A percentile compares a stretch with the other conserved stretches of the same genome.
These are phyloP conservation scores for Gymnosoma rotundatum DNA, from an alignment of 2,888 invertebrate species.

Conservation along the genomic window DNA sequence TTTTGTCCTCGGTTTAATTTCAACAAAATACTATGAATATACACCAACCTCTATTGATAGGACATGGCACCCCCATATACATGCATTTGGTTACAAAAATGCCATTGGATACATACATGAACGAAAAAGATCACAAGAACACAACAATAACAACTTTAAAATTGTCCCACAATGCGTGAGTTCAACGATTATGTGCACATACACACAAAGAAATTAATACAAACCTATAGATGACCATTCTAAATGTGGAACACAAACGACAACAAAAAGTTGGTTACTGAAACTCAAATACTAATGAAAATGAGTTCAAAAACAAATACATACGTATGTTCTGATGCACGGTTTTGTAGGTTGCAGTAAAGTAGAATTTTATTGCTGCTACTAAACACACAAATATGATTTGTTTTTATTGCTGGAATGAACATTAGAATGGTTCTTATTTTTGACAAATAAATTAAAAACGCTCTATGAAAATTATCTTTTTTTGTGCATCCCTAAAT, in stretches of 20 bases:
- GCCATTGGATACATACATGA: not conserved
- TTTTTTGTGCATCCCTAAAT: no score
- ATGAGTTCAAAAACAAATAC: conserved; percentile 10
- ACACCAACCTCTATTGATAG: conserved; percentile 14
- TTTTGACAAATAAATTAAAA: not conserved
- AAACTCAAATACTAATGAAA: conserved; percentile 30
- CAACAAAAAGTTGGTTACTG: conserved; percentile 42
- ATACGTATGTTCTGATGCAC: not conserved
- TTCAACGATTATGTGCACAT: conserved; percentile 5
- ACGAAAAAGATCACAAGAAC: not conserved
- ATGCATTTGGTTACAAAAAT: not conserved
- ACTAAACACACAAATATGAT: not conserved
- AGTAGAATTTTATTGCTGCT: not conserved
- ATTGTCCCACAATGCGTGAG: conserved; percentile 57
- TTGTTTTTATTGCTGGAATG: not conserved
- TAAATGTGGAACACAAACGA: conserved; percentile 35
- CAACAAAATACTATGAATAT: conserved; percentile 3
- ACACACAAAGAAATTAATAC: not conserved
- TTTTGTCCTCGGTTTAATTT: conserved; percentile 6
- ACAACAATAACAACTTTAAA: conserved; percentile 25
- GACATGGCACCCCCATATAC: not conserved
- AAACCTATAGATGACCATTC: not conserved
- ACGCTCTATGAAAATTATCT: not conserved
- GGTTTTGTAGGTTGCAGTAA: not conserved
- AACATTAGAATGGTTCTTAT: not conserved